Percentiles rank a stretch among this genome's conserved stretches.
phyloP scores from a whole-genome alignment of 1,140 invertebrate species.

The Rhagoletis zephyria region DNA sequence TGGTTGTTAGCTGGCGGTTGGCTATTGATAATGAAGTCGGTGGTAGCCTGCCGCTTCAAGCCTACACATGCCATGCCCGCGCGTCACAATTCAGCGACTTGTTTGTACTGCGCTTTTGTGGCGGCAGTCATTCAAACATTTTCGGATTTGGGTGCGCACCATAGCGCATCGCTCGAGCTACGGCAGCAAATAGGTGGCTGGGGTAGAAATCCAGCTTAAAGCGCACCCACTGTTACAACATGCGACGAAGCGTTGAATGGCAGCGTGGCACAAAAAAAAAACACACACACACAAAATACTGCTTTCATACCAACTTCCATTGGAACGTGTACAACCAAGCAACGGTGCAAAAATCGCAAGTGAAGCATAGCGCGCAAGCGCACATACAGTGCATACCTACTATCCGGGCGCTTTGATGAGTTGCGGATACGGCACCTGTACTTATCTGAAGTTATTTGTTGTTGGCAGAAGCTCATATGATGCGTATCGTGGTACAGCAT shows the following conservation, averaged over 20 bases:
- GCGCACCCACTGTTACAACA: slow-evolving; percentile 30
- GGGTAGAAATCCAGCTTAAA: not conserved
- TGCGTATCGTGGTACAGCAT: not conserved
- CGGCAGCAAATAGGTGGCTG: not conserved
- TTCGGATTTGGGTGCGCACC: slow-evolving; percentile 7
- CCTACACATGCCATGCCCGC: not conserved
- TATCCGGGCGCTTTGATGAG: not conserved
- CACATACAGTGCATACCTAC: not conserved
- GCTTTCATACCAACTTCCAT: not conserved
- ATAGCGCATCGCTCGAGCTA: not conserved
- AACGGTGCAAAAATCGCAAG: slow-evolving; percentile 15
- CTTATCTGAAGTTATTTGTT: not conserved
- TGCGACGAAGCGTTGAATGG: slow-evolving; percentile 31
- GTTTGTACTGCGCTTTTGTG: not conserved
- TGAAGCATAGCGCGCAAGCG: slow-evolving; percentile 39
- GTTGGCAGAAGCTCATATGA: not conserved
- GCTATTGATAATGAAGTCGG: slow-evolving; percentile 2
- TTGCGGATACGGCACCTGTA: not conserved
- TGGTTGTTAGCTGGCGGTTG: not conserved
- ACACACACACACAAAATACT: not conserved
- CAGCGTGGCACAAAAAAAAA: not conserved
- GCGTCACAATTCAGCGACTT: slow-evolving; percentile 24
- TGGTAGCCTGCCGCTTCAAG: not conserved
- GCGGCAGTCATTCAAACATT: not conserved
- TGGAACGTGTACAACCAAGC: not conserved